phyloP scores from a whole-genome alignment of 2,113 vertebrate species.

The Prionailurus bengalensis region DNA sequence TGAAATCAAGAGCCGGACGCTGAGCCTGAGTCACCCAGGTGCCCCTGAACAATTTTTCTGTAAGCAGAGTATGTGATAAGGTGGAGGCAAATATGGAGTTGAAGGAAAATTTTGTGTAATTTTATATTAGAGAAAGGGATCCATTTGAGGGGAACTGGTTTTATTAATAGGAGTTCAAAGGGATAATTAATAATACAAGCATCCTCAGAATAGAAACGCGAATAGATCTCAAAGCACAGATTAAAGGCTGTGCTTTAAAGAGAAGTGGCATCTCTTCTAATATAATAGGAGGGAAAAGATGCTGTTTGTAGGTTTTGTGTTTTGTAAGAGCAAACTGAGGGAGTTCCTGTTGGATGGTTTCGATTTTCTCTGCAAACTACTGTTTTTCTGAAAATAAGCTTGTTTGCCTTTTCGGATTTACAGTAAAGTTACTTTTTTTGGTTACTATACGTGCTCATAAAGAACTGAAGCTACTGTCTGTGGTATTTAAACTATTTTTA shows the following conservation, averaged over 20 bases:
- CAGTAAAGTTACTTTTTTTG: not conserved
- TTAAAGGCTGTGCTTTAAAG: not conserved
- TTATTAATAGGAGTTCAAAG: not conserved
- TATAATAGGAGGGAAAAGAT: not conserved
- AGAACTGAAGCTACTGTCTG: slow-evolving; percentile 25
- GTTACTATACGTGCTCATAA: not conserved
- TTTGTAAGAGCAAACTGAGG: slow-evolving; percentile 12
- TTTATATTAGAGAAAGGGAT: not conserved
- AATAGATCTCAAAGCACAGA: not conserved
- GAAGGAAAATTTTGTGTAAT: not conserved
- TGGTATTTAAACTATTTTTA: slow-evolving; percentile 76
- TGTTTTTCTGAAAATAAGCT: slow-evolving; percentile 55
- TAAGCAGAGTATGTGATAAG: not conserved
- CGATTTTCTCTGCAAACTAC: slow-evolving; percentile 41
- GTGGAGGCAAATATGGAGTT: not conserved
- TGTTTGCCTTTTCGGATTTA: slow-evolving; percentile 57
- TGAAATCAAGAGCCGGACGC: too few species aligned
- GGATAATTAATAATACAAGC: not conserved
- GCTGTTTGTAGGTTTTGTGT: not conserved
- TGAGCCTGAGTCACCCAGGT: too few species aligned
- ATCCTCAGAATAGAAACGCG: not conserved
- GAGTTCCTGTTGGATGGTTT: slow-evolving; percentile 29
- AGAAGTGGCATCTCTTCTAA: not conserved
- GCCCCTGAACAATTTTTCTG: not conserved
- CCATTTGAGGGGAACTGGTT: not conserved